Evolutionary conservation across 1,140 invertebrate species (phyloP).

Genomic region (Megalonaias nervosa): DNA sequence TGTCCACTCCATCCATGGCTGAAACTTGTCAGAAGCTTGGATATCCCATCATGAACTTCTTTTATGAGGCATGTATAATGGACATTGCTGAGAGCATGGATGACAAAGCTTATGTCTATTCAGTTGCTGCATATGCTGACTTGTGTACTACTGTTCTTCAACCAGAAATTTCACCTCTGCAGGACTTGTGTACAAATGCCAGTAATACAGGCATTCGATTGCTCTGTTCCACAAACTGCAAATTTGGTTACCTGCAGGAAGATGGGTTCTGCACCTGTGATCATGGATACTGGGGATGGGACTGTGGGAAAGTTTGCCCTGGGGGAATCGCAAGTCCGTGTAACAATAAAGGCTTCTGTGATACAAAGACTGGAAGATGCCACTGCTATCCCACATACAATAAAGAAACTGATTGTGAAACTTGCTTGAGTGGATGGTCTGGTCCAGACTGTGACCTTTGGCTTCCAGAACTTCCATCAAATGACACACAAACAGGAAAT

Average conservation of each 20-base stretch:
- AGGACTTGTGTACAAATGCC: slow-evolving; percentile 32
- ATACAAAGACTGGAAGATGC: slow-evolving; percentile 31
- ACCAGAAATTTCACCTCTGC: slow-evolving; percentile 14
- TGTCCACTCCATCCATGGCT: slow-evolving; percentile 21
- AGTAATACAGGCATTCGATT: not conserved
- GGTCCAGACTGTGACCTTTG: slow-evolving; percentile 33
- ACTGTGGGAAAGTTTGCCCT: slow-evolving; percentile 44
- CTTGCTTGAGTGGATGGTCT: slow-evolving; percentile 26
- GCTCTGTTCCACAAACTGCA: too few species aligned
- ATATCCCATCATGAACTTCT: slow-evolving; percentile 17
- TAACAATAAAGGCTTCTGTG: slow-evolving; percentile 35
- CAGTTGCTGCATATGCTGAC: slow-evolving; percentile 26
- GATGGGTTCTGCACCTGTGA: slow-evolving; percentile 32
- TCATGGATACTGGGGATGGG: slow-evolving; percentile 40
- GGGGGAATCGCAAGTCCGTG: slow-evolving; percentile 30
- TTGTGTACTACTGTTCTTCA: slow-evolving; percentile 25
- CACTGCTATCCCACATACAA: slow-evolving; percentile 35
- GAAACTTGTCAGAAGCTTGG: slow-evolving; percentile 30
- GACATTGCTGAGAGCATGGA: not conserved
- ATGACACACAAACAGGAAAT: slow-evolving; percentile 2
- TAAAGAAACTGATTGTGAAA: slow-evolving; percentile 28
- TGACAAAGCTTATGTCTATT: slow-evolving; percentile 21
- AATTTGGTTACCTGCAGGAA: not conserved
- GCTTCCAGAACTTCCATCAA: slow-evolving; percentile 7
- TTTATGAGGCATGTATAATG: slow-evolving; percentile 30